Evolutionary conservation across 1,140 invertebrate species (phyloP), one percentile per base, ranked within the genome.

Genomic region (Zaprionus ghesquierei): DNA sequence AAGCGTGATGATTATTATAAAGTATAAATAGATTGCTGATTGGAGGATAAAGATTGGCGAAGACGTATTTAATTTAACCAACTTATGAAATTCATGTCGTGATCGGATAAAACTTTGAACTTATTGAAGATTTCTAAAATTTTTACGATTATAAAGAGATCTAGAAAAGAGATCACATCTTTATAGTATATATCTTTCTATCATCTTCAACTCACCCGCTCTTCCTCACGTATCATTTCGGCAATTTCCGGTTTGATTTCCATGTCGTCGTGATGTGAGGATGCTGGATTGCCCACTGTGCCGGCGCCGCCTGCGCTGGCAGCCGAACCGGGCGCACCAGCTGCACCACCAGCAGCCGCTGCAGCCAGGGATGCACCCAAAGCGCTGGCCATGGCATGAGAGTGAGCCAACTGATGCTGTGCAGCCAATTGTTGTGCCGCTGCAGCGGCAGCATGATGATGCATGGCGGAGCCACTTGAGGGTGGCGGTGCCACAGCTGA

Each of bases 171-270:
- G 25, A 2, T 6, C 9, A 23, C 23, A 49, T 12, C 3, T 50
- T 50, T 22, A 9, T 4, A 3, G 3, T 23, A 25, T 50, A 23
- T 25, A 46, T n/a, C 15, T 5, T 25, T 13, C 2, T 38, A 51
- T 46, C 3, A 10, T 25, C 2, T n/a, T 51, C 23, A 25, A 97
- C 96, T 97, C 92, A 98, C 97, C 96, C 97, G 94, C 95, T 98
- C 97, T 93, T 98, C 97, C 94, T 98, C 97, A 92, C 97, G 96
- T 89, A 98, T 98, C 96, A 98, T 97, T 93, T 98, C 97, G 29
- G 96, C 96, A 93, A 98, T 98, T 92, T 97, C 97, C 5, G 97
- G 97, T 81, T 97, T 96, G 92, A 98, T 97, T 93, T 98, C 97
- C 92, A 97, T 94, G 92, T 98, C 97, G 84, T 97, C 97, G 77